Evolutionary conservation across 2,797 vertebrate genomes (phyloP).

Genomic region (Mormyrus proboscirostris): DNA sequence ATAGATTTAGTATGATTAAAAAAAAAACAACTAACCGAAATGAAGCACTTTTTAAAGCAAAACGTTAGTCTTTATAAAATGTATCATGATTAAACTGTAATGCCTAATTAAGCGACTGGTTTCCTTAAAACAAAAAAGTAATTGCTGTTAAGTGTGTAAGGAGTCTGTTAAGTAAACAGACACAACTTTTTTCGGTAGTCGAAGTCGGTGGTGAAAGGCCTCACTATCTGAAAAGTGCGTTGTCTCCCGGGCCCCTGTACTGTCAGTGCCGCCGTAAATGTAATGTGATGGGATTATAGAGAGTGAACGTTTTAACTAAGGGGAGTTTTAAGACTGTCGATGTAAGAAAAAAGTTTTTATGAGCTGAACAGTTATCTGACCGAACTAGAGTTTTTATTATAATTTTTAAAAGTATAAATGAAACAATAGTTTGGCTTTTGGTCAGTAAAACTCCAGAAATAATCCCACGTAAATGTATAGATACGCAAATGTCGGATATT

Average conservation of each 20-base stretch:
- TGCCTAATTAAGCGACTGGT: conserved; percentile 25
- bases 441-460: conserved; percentile 57
- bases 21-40: conserved; percentile 63
- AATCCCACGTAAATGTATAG: conserved; percentile 58
- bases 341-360: background rate
- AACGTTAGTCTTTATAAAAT: conserved; percentile 56
- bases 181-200: conserved; percentile 8
- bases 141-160: conserved; percentile 15
- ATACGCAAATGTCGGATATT: conserved; percentile 65
- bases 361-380: conserved; percentile 24
- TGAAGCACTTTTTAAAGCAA: conserved; percentile 67
- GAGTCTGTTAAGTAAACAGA: conserved; percentile 16
- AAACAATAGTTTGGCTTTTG: conserved; percentile 39
- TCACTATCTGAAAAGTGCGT: background rate
- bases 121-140: conserved; percentile 21
- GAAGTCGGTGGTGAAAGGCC: background rate
- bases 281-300: background rate
- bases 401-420: conserved; percentile 25
- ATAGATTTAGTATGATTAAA: conserved; percentile 62
- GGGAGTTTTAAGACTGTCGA: background rate
- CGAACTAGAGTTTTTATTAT: conserved; percentile 31
- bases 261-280: background rate
- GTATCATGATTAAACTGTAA: conserved; percentile 36
- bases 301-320: background rate
- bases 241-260: background rate